Evolutionary conservation across 2,888 invertebrate genomes (phyloP).

Genomic region (Xestia ashworthii): DNA sequence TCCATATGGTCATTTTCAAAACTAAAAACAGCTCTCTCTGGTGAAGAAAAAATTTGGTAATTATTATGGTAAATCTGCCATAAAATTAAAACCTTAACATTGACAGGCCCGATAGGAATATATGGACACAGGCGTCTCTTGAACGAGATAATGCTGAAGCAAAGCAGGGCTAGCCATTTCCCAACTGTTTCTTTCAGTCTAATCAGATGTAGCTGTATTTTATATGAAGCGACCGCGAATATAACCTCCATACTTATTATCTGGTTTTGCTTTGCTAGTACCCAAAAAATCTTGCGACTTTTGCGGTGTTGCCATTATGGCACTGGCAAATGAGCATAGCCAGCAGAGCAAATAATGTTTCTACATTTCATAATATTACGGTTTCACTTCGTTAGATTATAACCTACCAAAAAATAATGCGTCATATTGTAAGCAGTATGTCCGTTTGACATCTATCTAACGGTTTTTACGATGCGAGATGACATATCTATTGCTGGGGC

Average conservation of each 20-base stretch:
- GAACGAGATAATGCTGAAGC: not conserved
- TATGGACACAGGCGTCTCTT: not conserved
- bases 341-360: too few species aligned
- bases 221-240: not conserved
- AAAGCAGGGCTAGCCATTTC: not conserved
- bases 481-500: not conserved
- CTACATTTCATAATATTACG: too few species aligned
- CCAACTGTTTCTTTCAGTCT: too few species aligned
- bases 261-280: not conserved
- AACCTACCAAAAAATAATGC: too few species aligned
- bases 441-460: too few species aligned
- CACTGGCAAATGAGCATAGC: too few species aligned
- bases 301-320: not conserved
- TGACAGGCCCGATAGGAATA: not conserved
- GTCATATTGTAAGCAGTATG: too few species aligned
- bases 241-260: not conserved
- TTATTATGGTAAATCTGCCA: not conserved
- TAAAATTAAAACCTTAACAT: not conserved
- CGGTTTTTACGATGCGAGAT: too few species aligned
- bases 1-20: conserved; percentile 42
- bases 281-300: not conserved
- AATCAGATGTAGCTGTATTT: not conserved
- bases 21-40: not conserved
- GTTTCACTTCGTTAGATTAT: too few species aligned
- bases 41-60: not conserved